Evolutionary conservation across 1,140 invertebrate genomes (phyloP), one percentile per base, ranked within the genome.

Genomic region (Drosophila nebulosa): DNA sequence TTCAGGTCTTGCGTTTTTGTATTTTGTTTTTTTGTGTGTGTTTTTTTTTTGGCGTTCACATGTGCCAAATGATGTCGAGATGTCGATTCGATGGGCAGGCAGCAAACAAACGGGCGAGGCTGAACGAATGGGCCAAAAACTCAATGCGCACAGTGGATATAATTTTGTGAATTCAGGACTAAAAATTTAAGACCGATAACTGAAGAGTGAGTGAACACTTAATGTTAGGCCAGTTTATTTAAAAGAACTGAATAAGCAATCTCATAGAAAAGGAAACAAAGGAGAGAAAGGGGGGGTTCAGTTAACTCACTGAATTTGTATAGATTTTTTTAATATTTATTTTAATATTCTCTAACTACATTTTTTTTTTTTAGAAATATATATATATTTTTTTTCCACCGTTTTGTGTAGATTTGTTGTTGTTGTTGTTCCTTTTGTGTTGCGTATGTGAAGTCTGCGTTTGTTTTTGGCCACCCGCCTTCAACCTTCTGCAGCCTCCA

Each of bases 11-110:
- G 39, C 32, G 55, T 57, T 22, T 27, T 16, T 32, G 9, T 57
- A 36, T 30, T 57, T 57, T 16, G 22, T 57, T 3, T 21, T 24
- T n/a, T n/a, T n/a, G n/a, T n/a, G n/a, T n/a, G n/a, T n/a, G n/a
- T n/a, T 21, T 66, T 64, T 74, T 74, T 73, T 77, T 81, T 75
- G 67, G 68, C 64, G 70, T 83, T 83, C 79, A 84, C 79, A 79
- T 83, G 74, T 80, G 64, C 64, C 67, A 75, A 75, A 74, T 74
- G 72, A 74, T 76, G 63, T 78, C 50, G 79, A 55, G 52, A 81
- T 64, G 75, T 75, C 55, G 63, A 74, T 58, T 75, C 55, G 63
- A 74, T 58, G 77, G 69, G 77, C 69, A 69, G 61, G 74, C 39
- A 46, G 68, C 80, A 73, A 35, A 62, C 77, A 56, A 57, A 66